phyloP scores from a whole-genome alignment of 1,140 invertebrate genomes.

The Rhysida immarginata region DNA sequence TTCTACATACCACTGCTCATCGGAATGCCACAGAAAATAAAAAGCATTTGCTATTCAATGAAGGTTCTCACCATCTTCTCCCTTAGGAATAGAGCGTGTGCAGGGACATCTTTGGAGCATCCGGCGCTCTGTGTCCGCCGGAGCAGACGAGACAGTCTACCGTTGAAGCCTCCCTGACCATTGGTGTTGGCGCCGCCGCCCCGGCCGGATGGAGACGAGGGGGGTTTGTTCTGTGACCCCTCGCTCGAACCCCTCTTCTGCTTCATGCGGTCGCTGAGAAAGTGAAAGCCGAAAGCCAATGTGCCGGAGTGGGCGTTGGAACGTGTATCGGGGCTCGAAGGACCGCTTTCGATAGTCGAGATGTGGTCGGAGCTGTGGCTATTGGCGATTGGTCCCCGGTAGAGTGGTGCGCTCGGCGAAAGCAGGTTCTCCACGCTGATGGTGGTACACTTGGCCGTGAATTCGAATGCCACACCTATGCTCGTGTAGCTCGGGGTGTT shows the following conservation, averaged over 20 bases:
- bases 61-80: conserved; percentile 13
- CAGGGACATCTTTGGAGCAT: conserved; percentile 30
- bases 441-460: conserved; percentile 17
- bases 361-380: conserved; percentile 2
- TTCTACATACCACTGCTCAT: too few species aligned
- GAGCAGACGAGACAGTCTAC: conserved; percentile 24
- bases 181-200: not conserved
- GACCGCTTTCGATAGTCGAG: conserved; percentile 2
- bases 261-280: conserved; percentile 1
- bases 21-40: too few species aligned
- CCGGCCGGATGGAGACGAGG: not conserved
- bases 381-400: conserved; percentile 2
- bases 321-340: conserved; percentile 2
- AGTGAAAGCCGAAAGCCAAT: not conserved
- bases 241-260: conserved; percentile 1
- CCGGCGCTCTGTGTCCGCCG: conserved; percentile 30
- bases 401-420: not conserved
- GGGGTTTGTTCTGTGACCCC: not conserved
- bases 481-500: conserved; percentile 17
- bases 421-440: conserved; percentile 16
- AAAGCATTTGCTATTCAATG: too few species aligned
- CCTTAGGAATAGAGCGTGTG: conserved; percentile 26
- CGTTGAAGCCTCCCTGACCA: conserved; percentile 16
- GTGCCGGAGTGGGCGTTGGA: not conserved
- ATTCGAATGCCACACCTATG: conserved; percentile 17